Base-by-base conservation (phyloP, 2,113 vertebrate species). In the Prochilodus magdalenae region DNA sequence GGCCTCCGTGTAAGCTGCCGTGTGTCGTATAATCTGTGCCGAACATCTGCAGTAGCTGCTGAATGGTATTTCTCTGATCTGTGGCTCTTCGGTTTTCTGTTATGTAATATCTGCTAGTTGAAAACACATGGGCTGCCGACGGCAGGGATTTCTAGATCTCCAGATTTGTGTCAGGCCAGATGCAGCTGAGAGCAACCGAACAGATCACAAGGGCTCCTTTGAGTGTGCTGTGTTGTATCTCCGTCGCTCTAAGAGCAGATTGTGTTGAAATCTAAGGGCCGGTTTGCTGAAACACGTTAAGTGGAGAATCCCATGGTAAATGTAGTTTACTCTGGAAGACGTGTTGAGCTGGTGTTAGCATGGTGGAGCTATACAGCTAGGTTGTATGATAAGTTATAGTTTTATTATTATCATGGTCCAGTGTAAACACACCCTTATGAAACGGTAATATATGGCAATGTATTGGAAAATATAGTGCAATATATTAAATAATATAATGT, bases 81-180 rank as follows among this genome's bases (percentile, higher is more conserved):
- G 60, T 29, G 59, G 69, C 55, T 20, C 77, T 71, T 49, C 15
- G 33, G 77, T 44, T 33, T 73, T 60, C 8, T 49, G 20, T 63
- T 36, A 73, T n/a, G 59, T 53, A 73, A 73, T 26, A 33, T 47
- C 33, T 44, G 55, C 14, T 75, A 75, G 73, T 59, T 20, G 44
- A 24, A 27, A 80, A 51, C 57, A 51, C n/a, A 7, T 73, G 69
- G 1, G 57, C 51, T 14, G 51, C 10, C 44, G 51, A 47, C 24
- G 4, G 26, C 16, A 71, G n/a, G 53, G 8, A 65, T 18, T 65
- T 65, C 15, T 65, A 7, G 62, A 65, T 30, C 29, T 30, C 12
- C 6, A 7, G 62, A 15, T 65, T 14, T 3, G 62, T 65, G 30
- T 29, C 62, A 30, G 62, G 29, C 62, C 62, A 63, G 60, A 63